These are phyloP conservation scores for Eira barbara DNA, from an alignment of 2,113 vertebrate genomes.

Conservation along the genomic window DNA sequence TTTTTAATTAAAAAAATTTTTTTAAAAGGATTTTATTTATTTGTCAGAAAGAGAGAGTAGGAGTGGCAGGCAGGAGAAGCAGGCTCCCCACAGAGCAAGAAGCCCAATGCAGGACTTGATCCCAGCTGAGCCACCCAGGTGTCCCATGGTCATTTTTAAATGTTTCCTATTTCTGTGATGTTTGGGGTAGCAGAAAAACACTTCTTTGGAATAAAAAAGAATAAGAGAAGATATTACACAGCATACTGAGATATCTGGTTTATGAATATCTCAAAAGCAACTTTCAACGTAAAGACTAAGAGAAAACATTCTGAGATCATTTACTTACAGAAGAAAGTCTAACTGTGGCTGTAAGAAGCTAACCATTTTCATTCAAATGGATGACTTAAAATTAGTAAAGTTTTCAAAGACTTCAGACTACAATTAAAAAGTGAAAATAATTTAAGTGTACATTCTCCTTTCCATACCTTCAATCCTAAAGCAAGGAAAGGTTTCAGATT, in stretches of 20 bases:
- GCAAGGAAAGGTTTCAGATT: constrained; percentile 19
- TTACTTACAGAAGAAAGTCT: not conserved
- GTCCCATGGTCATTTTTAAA: not conserved
- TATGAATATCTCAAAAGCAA: not conserved
- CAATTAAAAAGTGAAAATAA: not conserved
- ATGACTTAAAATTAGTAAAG: not conserved
- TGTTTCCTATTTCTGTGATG: constrained; percentile 13
- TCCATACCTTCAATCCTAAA: constrained; percentile 1
- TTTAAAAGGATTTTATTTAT: not conserved
- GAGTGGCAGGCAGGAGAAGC: not conserved
- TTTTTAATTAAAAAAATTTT: not conserved
- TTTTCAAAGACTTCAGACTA: constrained; percentile 3
- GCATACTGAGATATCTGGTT: not conserved
- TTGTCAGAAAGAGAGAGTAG: not conserved
- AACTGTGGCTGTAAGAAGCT: not conserved
- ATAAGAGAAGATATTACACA: not conserved
- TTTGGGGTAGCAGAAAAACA: not conserved
- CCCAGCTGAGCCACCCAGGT: too few species aligned
- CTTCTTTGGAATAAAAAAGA: constrained; percentile 8
- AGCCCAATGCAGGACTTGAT: too few species aligned
- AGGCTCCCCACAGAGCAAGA: not conserved
- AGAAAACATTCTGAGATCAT: not conserved
- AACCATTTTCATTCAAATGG: constrained; percentile 15
- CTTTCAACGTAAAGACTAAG: not conserved
- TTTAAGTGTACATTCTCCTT: not conserved